These are phyloP conservation scores for Eurystomus glaucurus DNA, from an alignment of 2,797 vertebrate genomes.

Conservation along the genomic window DNA sequence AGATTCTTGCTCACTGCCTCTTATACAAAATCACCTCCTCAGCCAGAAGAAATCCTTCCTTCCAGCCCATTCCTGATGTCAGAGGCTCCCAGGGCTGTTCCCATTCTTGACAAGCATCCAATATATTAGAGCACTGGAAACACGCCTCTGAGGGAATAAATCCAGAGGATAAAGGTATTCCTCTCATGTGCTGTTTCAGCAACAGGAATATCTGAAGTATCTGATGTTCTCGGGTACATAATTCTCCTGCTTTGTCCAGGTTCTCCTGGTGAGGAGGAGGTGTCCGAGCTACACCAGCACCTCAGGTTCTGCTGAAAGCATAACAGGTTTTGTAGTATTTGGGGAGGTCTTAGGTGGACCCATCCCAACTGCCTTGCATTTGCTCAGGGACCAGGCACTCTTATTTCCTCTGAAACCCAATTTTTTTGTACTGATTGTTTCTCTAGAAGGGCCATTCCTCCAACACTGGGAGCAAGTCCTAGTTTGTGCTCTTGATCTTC, in stretches of 20 bases:
- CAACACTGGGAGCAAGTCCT: neutral
- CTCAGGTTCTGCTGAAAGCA: neutral
- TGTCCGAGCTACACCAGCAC: neutral
- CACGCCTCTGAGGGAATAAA: neutral
- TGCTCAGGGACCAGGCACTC: neutral
- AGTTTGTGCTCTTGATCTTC: neutral
- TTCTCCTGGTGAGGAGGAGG: neutral
- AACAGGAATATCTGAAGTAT: neutral
- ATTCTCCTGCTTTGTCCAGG: neutral
- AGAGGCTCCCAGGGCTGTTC: neutral
- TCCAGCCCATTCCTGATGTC: neutral
- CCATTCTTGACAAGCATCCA: slow-evolving; percentile 8
- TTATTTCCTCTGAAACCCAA: neutral
- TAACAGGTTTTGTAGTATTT: neutral
- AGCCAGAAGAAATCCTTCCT: slow-evolving; percentile 37
- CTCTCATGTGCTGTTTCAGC: neutral
- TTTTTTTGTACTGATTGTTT: neutral
- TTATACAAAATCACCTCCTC: slow-evolving; percentile 51
- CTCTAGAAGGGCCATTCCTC: neutral
- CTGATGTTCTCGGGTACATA: neutral
- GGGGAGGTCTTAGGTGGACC: neutral
- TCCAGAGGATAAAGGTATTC: neutral
- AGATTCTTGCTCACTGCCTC: neutral
- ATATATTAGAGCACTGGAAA: slow-evolving; percentile 2
- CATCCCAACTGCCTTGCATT: neutral